Conservation (phyloP, 2,113 vertebrate species). For the Bambusicola thoracicus region DNA sequence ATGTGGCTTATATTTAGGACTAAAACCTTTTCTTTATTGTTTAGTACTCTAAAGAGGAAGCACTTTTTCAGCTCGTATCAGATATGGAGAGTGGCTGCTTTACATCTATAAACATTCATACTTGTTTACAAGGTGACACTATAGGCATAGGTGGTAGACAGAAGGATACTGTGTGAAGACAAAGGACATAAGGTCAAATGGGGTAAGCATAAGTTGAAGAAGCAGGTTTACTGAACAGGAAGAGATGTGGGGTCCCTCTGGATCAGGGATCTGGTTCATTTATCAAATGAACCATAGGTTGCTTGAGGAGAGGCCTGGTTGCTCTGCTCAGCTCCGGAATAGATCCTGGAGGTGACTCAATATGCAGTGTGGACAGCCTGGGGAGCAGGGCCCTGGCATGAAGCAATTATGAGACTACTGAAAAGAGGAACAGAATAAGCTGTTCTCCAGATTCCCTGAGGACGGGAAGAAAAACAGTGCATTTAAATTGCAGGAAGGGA, state of each 20-base stretch:
- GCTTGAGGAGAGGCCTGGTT: not conserved
- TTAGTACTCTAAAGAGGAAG: not conserved
- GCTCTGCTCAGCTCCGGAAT: not conserved
- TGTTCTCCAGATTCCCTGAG: not conserved
- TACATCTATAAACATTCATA: not conserved
- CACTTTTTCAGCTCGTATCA: not conserved
- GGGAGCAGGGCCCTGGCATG: fast-evolving
- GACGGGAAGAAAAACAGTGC: conserved; percentile 25
- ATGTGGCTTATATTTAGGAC: not conserved
- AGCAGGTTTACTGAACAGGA: fast-evolving
- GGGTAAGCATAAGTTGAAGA: not conserved
- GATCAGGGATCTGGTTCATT: not conserved
- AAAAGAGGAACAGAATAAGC: not conserved
- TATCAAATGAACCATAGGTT: not conserved
- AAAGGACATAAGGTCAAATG: fast-evolving
- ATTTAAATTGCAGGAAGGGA: conserved; percentile 43
- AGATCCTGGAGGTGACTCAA: not conserved
- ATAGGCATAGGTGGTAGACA: not conserved
- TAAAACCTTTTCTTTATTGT: not conserved
- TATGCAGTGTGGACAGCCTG: fast-evolving
- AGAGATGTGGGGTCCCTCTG: not conserved
- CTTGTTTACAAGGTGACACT: not conserved
- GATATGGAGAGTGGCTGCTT: not conserved
- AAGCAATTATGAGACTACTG: not conserved
- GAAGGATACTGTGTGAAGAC: fast-evolving